Evolutionary conservation across 2,113 vertebrate species (phyloP).

Genomic region (Pluvialis apricaria): DNA sequence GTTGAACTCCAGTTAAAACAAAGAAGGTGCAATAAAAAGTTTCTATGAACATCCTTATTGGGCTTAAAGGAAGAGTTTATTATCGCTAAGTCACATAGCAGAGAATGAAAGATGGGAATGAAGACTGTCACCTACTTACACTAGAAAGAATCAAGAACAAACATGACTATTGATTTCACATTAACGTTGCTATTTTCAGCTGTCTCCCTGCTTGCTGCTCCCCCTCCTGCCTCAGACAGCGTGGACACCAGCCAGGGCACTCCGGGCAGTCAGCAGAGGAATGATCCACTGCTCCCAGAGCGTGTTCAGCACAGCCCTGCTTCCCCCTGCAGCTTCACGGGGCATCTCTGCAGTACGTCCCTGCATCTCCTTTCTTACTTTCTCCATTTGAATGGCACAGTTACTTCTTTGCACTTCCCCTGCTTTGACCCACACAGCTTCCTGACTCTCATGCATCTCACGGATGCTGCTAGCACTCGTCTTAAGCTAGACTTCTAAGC

Average conservation of each 20-base stretch:
- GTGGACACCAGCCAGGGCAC: not conserved
- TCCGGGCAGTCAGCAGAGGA: not conserved
- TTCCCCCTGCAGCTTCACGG: fast-evolving
- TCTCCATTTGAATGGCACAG: not conserved
- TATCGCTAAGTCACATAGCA: not conserved
- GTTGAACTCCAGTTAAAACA: not conserved
- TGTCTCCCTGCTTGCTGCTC: not conserved
- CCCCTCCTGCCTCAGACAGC: not conserved
- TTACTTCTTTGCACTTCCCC: not conserved
- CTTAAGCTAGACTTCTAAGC: not conserved
- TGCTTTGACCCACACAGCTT: not conserved
- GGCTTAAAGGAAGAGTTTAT: not conserved
- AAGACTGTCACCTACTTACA: not conserved
- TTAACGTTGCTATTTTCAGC: not conserved
- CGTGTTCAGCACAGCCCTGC: not conserved
- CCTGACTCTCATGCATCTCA: not conserved
- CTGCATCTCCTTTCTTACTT: not conserved
- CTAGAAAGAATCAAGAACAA: not conserved
- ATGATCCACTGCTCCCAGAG: not conserved
- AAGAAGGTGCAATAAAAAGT: constrained; percentile 7
- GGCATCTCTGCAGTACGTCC: not conserved
- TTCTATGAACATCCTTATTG: constrained; percentile 1
- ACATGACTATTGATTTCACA: not conserved
- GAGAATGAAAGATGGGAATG: not conserved
- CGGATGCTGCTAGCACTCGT: not conserved